Percentiles rank a stretch among this genome's conserved stretches.
Conservation (phyloP, 2,888 invertebrate genomes). For the Leptura quadrifasciata region DNA sequence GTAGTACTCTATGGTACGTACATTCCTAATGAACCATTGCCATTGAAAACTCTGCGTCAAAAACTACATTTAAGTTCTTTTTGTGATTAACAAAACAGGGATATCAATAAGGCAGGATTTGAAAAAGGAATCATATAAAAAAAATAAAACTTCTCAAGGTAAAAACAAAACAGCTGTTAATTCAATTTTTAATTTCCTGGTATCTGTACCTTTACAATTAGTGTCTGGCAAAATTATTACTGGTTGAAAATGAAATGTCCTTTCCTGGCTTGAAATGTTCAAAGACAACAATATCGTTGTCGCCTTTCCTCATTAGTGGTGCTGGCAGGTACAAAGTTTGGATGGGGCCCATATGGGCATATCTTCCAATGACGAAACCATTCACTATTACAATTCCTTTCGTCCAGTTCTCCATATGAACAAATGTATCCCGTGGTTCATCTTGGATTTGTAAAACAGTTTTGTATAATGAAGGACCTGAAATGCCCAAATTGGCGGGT, state of each 20-base stretch:
- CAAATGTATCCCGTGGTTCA: conserved; percentile 82
- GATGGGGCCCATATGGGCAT: conserved; percentile 87
- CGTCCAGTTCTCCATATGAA: conserved; percentile 88
- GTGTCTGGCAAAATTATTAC: conserved; percentile 58
- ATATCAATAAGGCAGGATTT: too few species aligned
- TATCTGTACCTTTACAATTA: neutral
- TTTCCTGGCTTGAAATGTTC: conserved; percentile 67
- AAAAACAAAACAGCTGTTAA: too few species aligned
- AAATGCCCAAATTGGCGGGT: conserved; percentile 17
- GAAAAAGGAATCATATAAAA: too few species aligned
- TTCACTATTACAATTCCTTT: conserved; percentile 92
- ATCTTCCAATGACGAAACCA: conserved; percentile 90
- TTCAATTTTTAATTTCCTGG: too few species aligned
- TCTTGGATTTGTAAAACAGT: conserved; percentile 72
- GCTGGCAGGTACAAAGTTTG: conserved; percentile 89
- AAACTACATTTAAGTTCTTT: too few species aligned
- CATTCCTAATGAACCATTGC: too few species aligned
- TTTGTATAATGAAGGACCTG: conserved; percentile 78
- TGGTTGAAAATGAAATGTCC: conserved; percentile 61
- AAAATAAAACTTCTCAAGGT: too few species aligned
- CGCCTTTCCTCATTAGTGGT: conserved; percentile 79
- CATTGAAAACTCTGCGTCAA: too few species aligned
- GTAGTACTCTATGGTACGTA: too few species aligned
- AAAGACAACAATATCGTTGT: conserved; percentile 70
- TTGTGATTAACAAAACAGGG: too few species aligned